phyloP scores from a whole-genome alignment of 2,113 vertebrate species.

The Scytalopus superciliaris region DNA sequence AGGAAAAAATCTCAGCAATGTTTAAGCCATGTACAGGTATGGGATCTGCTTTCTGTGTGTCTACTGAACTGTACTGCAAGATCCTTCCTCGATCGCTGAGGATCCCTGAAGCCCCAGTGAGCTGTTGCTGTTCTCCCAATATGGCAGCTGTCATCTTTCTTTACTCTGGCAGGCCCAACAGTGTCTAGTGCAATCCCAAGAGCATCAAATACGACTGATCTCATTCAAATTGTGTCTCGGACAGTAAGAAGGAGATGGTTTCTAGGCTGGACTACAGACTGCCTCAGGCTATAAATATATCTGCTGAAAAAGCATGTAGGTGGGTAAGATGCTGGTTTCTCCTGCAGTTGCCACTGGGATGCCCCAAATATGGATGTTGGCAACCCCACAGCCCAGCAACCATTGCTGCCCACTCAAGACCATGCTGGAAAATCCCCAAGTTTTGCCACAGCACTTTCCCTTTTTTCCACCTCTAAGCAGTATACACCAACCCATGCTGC shows the following conservation, averaged over 20 bases:
- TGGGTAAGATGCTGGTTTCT: not conserved
- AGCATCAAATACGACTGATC: not conserved
- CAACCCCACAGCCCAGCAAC: not conserved
- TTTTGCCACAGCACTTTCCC: not conserved
- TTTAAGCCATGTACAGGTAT: not conserved
- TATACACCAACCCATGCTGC: not conserved
- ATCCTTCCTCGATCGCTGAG: not conserved
- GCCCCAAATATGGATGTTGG: not conserved
- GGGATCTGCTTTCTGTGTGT: not conserved
- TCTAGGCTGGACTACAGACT: not conserved
- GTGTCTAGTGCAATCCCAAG: not conserved
- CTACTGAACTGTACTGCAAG: not conserved
- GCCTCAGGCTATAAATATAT: not conserved
- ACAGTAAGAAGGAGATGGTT: not conserved
- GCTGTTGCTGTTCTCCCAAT: not conserved
- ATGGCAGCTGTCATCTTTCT: not conserved
- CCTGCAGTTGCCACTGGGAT: not conserved
- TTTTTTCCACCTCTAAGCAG: not conserved
- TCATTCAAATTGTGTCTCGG: not conserved
- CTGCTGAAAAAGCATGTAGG: not conserved
- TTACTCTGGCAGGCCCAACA: not conserved
- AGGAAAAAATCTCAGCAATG: not conserved
- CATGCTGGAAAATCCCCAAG: not conserved
- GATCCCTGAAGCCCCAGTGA: not conserved
- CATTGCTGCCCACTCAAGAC: not conserved